These are phyloP conservation scores for Malacoctenus gilli DNA, from an alignment of 2,797 vertebrate species.

Conservation along the genomic window DNA sequence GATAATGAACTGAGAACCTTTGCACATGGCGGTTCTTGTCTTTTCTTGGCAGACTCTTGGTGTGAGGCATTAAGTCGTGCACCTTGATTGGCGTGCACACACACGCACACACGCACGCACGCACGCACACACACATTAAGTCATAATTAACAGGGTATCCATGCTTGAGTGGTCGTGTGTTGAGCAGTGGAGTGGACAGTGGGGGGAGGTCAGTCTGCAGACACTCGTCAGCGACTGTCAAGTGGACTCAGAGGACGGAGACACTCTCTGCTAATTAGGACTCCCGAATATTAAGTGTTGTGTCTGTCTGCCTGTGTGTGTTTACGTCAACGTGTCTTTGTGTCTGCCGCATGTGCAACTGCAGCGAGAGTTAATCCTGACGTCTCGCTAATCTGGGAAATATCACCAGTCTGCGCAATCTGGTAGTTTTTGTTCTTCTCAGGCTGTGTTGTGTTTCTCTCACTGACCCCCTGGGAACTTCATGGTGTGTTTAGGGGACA, in stretches of 20 bases:
- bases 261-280: conserved; percentile 69
- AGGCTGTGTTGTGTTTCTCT: background rate
- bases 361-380: background rate
- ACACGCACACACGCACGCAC: conserved; percentile 13
- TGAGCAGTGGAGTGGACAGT: conserved; percentile 72
- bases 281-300: conserved; percentile 38
- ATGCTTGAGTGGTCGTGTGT: conserved; percentile 65
- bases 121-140: conserved; percentile 29
- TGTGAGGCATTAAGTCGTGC: conserved; percentile 52
- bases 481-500: too few relatives aligned
- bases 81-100: conserved; percentile 35
- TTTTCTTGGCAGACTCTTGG: conserved; percentile 41
- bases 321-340: conserved; percentile 18
- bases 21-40: conserved; percentile 55
- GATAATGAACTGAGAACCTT: conserved; percentile 59
- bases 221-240: conserved; percentile 58
- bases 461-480: too few relatives aligned
- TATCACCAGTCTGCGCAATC: background rate
- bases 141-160: conserved; percentile 68
- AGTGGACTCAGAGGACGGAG: conserved; percentile 52
- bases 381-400: background rate
- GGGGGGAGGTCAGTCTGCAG: conserved; percentile 40
- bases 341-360: conserved; percentile 25
- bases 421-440: background rate
- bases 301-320: conserved; percentile 32